Evolutionary conservation across 2,888 invertebrate species (phyloP), one percentile per base, ranked within the genome.

Genomic region (Polylopha cassiicola): DNA sequence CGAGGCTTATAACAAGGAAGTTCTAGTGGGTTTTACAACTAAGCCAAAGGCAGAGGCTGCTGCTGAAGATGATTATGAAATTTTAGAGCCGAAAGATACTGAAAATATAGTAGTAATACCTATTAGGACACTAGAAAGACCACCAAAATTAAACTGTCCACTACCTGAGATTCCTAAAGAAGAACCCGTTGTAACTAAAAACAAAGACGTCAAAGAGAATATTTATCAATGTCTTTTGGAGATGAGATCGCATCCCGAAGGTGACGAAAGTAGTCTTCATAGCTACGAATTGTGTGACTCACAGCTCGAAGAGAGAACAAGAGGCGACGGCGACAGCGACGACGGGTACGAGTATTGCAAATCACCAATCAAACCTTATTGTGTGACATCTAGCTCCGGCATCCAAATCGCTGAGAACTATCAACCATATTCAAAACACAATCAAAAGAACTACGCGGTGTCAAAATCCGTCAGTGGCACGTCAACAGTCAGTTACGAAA

Each of bases 351-450:
- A 87, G 51, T 86, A 86, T 48, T 86, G 86, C 44, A 85, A 84
- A 47, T 72, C 81, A 3, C 75, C 80, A 1, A 68, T 82, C 23
- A 82, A 80, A 52, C 85, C 84, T 1, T 84, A 75, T 44, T 84
- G 84, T 41, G 52, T 67, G 20, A 74, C 81, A 1, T 80, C 84
- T 1, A 81, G 80, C 39, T 68, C 78, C 3, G 78, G 78, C 10
- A 78, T 81, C 8, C 85, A 87, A 58, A 87, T 87, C 37, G 87
- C 87, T 8, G 88, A 88, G 62, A 75, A 84, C 55, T 86, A 86
- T 34, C 65, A 81, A 32, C 86, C 87, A 1, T 62, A 58, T 39
- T 51, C 58, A 4, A 58, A 70, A 31, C 55, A 56, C 13, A 78
- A 68, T 38, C 55, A 46, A 28, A 76, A 79, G 48, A 81, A 80